A percentile compares a stretch with the other conserved stretches of the same genome.
phyloP scores from a whole-genome alignment of 23 tunicate genomes.

The Botrylloides violaceus region DNA sequence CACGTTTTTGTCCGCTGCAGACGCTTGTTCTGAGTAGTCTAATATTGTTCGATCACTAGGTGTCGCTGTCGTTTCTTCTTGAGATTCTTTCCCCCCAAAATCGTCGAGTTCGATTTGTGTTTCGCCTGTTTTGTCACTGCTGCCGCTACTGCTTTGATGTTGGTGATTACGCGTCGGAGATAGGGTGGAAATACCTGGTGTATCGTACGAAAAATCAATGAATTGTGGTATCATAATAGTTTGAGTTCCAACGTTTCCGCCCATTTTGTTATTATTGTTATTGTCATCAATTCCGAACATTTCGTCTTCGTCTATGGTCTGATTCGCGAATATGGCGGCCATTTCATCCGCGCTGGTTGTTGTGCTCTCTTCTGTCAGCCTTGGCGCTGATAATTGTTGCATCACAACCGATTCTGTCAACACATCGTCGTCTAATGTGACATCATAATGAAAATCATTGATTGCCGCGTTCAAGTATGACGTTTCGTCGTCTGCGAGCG shows the following conservation, averaged over 20 bases:
- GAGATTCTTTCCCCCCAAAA: not conserved
- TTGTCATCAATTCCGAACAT: not conserved
- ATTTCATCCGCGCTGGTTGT: conserved; percentile 24
- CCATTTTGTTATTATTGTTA: not conserved
- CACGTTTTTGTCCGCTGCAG: not conserved
- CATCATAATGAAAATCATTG: not conserved
- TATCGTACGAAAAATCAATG: not conserved
- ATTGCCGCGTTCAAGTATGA: not conserved
- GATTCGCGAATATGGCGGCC: conserved; percentile 10
- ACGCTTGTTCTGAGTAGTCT: not conserved
- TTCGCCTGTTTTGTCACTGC: conserved; percentile 25
- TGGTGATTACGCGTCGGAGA: conserved; percentile 6
- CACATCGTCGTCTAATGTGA: not conserved
- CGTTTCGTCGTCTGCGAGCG: not conserved
- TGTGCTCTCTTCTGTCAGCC: conserved; percentile 16
- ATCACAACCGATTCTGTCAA: not conserved
- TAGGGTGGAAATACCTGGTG: not conserved
- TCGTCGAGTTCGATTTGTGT: conserved; percentile 8
- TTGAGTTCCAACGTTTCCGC: no score
- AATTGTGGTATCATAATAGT: not conserved
- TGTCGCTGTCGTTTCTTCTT: not conserved
- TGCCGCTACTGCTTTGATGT: conserved; percentile 11
- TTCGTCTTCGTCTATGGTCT: not conserved
- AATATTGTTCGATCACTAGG: not conserved
- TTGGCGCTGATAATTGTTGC: not conserved